Conservation (phyloP, 2,797 vertebrate genomes). For the Nyctalus aviator region DNA sequence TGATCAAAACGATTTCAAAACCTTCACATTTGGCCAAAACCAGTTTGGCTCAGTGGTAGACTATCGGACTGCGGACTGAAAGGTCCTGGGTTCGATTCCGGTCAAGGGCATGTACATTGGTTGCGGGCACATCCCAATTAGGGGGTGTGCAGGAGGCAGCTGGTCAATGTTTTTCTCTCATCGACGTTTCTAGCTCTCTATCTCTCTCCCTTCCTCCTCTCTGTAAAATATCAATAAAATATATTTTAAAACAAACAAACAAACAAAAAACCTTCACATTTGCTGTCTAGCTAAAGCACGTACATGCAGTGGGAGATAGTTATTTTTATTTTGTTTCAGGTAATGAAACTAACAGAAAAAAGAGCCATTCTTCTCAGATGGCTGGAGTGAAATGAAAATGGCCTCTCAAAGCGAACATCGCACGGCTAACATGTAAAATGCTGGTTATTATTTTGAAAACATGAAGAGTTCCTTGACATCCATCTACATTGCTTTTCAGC, state of each 20-base stretch:
- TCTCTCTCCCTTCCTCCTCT: too few species aligned
- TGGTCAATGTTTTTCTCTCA: too few species aligned
- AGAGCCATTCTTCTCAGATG: not conserved
- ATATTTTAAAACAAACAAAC: too few species aligned
- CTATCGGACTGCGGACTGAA: too few species aligned
- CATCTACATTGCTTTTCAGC: not conserved
- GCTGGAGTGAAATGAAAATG: conserved; percentile 9
- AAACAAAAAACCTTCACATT: not conserved
- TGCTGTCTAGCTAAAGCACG: not conserved
- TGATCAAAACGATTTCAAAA: conserved; percentile 23
- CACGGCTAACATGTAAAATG: conserved; percentile 27
- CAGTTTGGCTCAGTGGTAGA: too few species aligned
- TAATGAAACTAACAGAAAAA: not conserved
- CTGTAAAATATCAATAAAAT: too few species aligned
- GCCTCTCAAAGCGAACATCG: not conserved
- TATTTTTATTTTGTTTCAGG: not conserved
- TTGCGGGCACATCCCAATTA: too few species aligned
- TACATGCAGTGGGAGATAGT: not conserved
- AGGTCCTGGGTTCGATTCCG: too few species aligned
- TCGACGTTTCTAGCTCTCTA: too few species aligned
- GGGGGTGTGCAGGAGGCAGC: too few species aligned
- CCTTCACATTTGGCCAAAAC: not conserved
- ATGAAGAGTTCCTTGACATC: not conserved
- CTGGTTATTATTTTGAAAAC: not conserved
- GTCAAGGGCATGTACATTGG: too few species aligned